Conservation (phyloP, 2,888 invertebrate species). For the Tetranychus piercei region DNA sequence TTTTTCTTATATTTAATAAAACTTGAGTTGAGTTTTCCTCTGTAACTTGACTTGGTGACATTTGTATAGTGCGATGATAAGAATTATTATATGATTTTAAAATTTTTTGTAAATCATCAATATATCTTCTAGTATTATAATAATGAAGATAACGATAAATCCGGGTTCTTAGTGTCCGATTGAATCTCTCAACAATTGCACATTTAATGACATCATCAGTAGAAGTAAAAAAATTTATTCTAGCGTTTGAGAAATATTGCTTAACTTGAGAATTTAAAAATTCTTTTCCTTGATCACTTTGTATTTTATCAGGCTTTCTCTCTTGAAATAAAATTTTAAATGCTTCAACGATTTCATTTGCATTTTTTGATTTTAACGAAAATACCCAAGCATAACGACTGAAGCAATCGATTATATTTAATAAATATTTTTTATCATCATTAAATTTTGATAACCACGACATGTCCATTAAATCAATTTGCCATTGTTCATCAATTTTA, state of each 20-base stretch:
- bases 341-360: slow-evolving; percentile 19
- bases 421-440: slow-evolving; percentile 26
- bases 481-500: slow-evolving; percentile 27
- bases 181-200: neutral
- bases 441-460: slow-evolving; percentile 20
- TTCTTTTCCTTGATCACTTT: slow-evolving; percentile 26
- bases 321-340: slow-evolving; percentile 23
- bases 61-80: slow-evolving; percentile 11
- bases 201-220: slow-evolving; percentile 28
- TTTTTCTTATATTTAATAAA: neutral
- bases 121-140: slow-evolving; percentile 26
- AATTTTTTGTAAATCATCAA: slow-evolving; percentile 5
- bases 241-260: neutral
- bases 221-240: slow-evolving; percentile 24
- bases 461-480: slow-evolving; percentile 27
- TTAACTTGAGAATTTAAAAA: slow-evolving; percentile 23
- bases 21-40: neutral
- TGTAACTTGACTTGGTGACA: slow-evolving; percentile 7
- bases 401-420: slow-evolving; percentile 28
- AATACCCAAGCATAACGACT: slow-evolving; percentile 27
- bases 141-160: slow-evolving; percentile 28
- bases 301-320: slow-evolving; percentile 23
- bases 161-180: slow-evolving; percentile 26
- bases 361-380: slow-evolving; percentile 27
- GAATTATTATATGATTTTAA: slow-evolving; percentile 14